Conservation (phyloP, 1,140 invertebrate species). For the Drosophila mayri region DNA sequence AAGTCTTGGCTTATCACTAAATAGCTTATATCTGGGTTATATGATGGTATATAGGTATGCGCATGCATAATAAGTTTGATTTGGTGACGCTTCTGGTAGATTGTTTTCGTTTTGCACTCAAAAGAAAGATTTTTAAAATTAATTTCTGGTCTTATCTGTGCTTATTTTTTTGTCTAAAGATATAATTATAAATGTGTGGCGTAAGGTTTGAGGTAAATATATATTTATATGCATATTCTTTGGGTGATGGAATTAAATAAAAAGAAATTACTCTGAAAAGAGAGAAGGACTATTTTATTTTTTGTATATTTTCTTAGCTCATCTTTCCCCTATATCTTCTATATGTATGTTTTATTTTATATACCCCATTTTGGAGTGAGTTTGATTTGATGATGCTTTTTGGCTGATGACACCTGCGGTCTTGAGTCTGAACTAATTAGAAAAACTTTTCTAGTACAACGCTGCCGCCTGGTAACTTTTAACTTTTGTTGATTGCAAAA, state of each 20-base stretch:
- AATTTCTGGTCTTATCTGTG: slow-evolving; percentile 7
- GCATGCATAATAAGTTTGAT: slow-evolving; percentile 44
- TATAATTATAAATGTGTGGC: slow-evolving; percentile 6
- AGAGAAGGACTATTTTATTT: no score
- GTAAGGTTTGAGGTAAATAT: not conserved
- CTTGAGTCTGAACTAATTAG: slow-evolving; percentile 63
- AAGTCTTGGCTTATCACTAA: slow-evolving; percentile 47
- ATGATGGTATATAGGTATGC: not conserved
- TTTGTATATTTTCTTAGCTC: no score
- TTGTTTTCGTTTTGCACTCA: slow-evolving; percentile 1
- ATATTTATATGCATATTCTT: not conserved
- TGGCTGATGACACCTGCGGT: slow-evolving; percentile 50
- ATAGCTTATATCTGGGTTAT: slow-evolving; percentile 13
- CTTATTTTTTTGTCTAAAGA: not conserved
- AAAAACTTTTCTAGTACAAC: slow-evolving; percentile 66
- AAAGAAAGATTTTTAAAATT: not conserved
- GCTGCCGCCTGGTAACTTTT: slow-evolving; percentile 55
- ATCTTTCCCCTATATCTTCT: no score
- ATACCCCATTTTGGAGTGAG: not conserved
- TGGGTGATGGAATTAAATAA: not conserved
- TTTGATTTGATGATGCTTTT: slow-evolving; percentile 45
- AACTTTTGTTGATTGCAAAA: slow-evolving; percentile 78
- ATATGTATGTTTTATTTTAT: not conserved
- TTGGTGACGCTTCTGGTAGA: slow-evolving; percentile 26
- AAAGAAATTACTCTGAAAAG: no score